Conservation (phyloP, 2,113 vertebrate species). For the Passerina amoena region DNA sequence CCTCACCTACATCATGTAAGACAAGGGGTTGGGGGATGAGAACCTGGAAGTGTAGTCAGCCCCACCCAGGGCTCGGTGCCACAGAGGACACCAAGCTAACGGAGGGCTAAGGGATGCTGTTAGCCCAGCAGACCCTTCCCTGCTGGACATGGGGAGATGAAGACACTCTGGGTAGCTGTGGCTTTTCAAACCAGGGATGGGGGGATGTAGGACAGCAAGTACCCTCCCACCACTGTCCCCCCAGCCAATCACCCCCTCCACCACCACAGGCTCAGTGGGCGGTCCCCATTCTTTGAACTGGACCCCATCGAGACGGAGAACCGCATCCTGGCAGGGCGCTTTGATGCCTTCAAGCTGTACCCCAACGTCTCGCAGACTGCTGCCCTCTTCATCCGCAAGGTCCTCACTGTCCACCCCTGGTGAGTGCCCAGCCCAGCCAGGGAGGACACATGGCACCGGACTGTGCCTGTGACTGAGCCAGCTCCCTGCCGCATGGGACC, state of each 20-base stretch:
- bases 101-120: background rate
- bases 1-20: slow-evolving; percentile 95
- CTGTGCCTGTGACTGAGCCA: background rate
- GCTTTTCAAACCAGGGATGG: background rate
- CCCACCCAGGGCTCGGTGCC: background rate
- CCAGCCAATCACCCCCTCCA: background rate
- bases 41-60: background rate
- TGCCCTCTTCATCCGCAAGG: slow-evolving; percentile 94
- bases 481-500: background rate
- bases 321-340: slow-evolving; percentile 90
- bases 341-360: slow-evolving; percentile 94
- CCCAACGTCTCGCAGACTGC: slow-evolving; percentile 97
- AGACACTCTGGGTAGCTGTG: background rate
- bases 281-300: slow-evolving; percentile 88
- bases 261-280: slow-evolving; percentile 88
- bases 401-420: slow-evolving; percentile 93
- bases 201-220: background rate
- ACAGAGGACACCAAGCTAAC: background rate
- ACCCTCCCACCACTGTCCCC: accelerated
- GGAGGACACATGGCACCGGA: background rate
- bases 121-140: background rate
- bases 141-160: background rate
- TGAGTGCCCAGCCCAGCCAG: slow-evolving; percentile 63
- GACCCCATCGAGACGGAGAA: slow-evolving; percentile 88
- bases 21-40: background rate